phyloP scores from a whole-genome alignment of 1,140 invertebrate genomes.

The Rhyzopertha dominica region DNA sequence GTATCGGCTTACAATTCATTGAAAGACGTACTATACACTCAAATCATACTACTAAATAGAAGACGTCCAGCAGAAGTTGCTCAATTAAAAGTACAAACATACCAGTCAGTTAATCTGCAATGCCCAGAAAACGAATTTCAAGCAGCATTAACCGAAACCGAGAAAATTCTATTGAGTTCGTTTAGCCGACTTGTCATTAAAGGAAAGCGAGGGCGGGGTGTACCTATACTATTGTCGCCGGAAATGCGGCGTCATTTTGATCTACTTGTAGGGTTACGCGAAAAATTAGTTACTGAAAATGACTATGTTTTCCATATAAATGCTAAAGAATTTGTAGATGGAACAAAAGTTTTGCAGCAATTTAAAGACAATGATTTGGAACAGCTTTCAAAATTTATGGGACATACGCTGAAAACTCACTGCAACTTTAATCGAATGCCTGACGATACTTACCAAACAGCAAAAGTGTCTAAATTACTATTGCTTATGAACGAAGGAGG shows the following conservation, averaged over 20 bases:
- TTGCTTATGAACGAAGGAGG: constrained; percentile 11
- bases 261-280: background rate
- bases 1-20: no score
- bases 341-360: constrained; percentile 13
- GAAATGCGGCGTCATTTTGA: constrained; percentile 13
- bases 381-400: constrained; percentile 8
- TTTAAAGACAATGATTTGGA: constrained; percentile 10
- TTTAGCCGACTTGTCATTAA: constrained; percentile 13
- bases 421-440: background rate
- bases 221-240: constrained; percentile 13
- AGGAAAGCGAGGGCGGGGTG: constrained; percentile 12
- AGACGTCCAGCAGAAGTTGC: no score
- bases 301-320: constrained; percentile 11
- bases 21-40: no score
- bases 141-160: no score
- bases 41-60: no score
- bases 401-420: constrained; percentile 7
- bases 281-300: constrained; percentile 8
- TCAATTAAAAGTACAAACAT: no score
- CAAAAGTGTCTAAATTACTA: constrained; percentile 15
- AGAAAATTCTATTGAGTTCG: no score
- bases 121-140: no score
- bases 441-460: constrained; percentile 14
- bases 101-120: no score
- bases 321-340: constrained; percentile 11